Percentiles rank a stretch among this genome's conserved stretches.
phyloP scores from a whole-genome alignment of 2,888 invertebrate genomes.

The Micoletzkya japonica region DNA sequence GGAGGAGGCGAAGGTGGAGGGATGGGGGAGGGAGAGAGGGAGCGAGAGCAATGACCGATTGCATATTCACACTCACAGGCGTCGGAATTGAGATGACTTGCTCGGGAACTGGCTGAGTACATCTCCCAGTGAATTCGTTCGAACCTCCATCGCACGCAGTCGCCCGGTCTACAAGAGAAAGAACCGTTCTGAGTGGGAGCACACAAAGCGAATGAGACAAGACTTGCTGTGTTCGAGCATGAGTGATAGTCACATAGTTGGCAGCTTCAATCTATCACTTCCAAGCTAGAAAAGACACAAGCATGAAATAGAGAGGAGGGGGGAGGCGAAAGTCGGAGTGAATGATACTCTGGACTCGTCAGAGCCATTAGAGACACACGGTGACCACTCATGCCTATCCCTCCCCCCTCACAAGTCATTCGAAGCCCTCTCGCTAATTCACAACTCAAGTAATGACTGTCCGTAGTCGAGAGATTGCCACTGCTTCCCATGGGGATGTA shows the following conservation, averaged over 20 bases:
- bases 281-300: too few relatives aligned
- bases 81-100: slow-evolving; percentile 40
- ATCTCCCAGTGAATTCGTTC: slow-evolving; percentile 46
- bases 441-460: too few relatives aligned
- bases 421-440: too few relatives aligned
- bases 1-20: not conserved
- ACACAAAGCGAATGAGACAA: not conserved
- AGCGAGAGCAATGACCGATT: not conserved
- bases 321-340: not conserved
- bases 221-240: not conserved
- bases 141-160: slow-evolving; percentile 44
- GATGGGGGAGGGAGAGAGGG: not conserved
- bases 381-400: too few relatives aligned
- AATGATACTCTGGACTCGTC: too few relatives aligned
- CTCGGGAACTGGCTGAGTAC: slow-evolving; percentile 41
- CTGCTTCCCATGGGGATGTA: too few relatives aligned
- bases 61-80: slow-evolving; percentile 34
- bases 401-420: too few relatives aligned
- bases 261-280: too few relatives aligned
- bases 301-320: not conserved
- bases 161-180: slow-evolving; percentile 41
- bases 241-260: too few relatives aligned
- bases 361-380: too few relatives aligned
- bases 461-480: too few relatives aligned
- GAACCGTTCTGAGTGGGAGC: not conserved